These are phyloP conservation scores for Oxygymnocypris stewartii DNA, from an alignment of 2,113 vertebrate species.

Conservation along the genomic window DNA sequence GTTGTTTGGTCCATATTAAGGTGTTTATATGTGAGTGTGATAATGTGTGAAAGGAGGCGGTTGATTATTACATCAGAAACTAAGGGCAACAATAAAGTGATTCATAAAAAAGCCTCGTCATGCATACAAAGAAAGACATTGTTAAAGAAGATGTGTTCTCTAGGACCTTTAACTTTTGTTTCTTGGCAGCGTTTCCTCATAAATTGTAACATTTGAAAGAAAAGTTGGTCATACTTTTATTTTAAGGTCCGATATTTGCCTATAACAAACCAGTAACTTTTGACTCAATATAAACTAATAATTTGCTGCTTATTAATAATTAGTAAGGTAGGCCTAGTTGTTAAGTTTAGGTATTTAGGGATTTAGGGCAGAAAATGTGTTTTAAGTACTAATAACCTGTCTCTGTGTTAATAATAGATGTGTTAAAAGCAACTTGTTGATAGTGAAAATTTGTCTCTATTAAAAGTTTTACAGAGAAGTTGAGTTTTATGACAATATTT, in stretches of 20 bases:
- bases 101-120: constrained; percentile 54
- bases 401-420: background rate
- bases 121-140: constrained; percentile 56
- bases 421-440: no score
- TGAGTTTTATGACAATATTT: background rate
- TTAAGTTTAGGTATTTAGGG: no score
- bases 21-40: constrained; percentile 12
- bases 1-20: background rate
- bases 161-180: constrained; percentile 66
- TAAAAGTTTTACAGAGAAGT: background rate
- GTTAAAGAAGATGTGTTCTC: constrained; percentile 59
- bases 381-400: no score
- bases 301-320: no score
- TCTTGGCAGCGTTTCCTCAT: constrained; percentile 62
- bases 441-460: no score
- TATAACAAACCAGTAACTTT: no score
- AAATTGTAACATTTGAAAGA: constrained; percentile 53
- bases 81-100: constrained; percentile 27
- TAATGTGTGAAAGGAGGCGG: background rate
- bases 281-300: no score
- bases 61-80: constrained; percentile 42
- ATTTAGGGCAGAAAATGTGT: no score
- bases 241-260: no score
- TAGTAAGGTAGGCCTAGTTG: no score
- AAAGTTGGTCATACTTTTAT: background rate